phyloP scores from a whole-genome alignment of 2,797 vertebrate genomes.

The Cyclopterus lumpus region DNA sequence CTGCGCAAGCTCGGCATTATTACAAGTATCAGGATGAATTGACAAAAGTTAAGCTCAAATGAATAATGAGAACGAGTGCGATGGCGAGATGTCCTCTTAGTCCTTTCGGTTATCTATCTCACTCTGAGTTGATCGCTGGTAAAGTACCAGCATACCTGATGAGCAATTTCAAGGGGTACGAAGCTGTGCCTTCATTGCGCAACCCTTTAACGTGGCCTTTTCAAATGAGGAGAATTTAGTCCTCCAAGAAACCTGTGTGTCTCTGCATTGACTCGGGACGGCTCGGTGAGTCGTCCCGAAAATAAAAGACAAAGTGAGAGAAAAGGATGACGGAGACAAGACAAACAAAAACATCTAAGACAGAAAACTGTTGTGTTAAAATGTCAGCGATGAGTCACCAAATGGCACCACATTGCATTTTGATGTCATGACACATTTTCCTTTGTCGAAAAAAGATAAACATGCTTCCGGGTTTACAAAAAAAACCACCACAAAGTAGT shows the following conservation, averaged over 20 bases:
- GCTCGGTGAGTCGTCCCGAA: constrained; percentile 8
- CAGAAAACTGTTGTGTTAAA: constrained; percentile 27
- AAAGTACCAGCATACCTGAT: constrained; percentile 59
- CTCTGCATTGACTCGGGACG: constrained; percentile 18
- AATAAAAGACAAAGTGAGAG: not conserved
- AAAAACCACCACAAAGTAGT: constrained; percentile 1
- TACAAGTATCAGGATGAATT: not conserved
- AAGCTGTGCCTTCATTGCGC: constrained; percentile 38
- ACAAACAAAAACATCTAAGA: constrained; percentile 22
- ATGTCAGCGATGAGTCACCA: constrained; percentile 58
- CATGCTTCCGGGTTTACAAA: not conserved
- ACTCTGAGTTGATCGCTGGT: constrained; percentile 40
- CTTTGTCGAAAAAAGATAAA: constrained; percentile 22
- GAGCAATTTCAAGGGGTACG: constrained; percentile 44
- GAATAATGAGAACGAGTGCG: constrained; percentile 32
- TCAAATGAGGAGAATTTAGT: constrained; percentile 17
- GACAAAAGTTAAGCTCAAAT: constrained; percentile 33
- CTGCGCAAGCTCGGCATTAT: constrained; percentile 18
- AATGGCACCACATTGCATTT: constrained; percentile 2
- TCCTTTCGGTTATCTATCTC: constrained; percentile 23
- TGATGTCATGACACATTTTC: constrained; percentile 5
- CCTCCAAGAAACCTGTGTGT: constrained; percentile 13
- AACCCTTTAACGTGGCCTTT: constrained; percentile 14
- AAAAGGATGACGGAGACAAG: not conserved
- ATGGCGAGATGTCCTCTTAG: constrained; percentile 27